Base-by-base conservation (phyloP, 2,888 invertebrate genomes). In the Amaurobius ferox region DNA sequence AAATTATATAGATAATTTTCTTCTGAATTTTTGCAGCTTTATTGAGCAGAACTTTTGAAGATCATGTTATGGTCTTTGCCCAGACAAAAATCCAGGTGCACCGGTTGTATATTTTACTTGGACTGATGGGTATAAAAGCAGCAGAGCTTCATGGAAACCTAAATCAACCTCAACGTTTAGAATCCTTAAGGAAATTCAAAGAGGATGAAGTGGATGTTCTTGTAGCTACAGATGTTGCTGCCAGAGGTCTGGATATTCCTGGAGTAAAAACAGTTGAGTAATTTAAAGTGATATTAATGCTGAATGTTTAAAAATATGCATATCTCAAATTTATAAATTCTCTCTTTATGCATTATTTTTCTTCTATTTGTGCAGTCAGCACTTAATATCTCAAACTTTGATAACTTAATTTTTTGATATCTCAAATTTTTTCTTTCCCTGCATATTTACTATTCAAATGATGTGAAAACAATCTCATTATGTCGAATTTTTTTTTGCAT, bases 51-150 rank as follows among this genome's bases (percentile, higher is more conserved):
- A 97, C 97, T 29, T 99, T 99, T 92, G 94, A 96, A 62, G 95
- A 96, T 91, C 95, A 97, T 89, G 95, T 95, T 70, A 98, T 99
- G 92, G 94, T 99, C 48, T 99, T 99, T 93, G 97, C 98, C 35
- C 97, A 97, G 92, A 99, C 99, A 0, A 99, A 99, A 92, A 95
- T 95, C 88, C 97, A 97, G 91, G 98, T 98, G 1, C 98, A 99
- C 92, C 93, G 98, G 16, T 92, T 99, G 89, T 98, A 98, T 90
- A 96, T 99, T 79, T 92, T 98, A 0, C 92, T 99, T 0, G 98
- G 98, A 0, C 92, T 99, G 72, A 92, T 99, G 39, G 98, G 98
- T 0, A 92, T 98, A 0, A 96, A 95, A 92, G 94, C 94, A 7
- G 96, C 95, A 0, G 99, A 99, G 91, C 93, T 99, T 71, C 99